Base-by-base conservation (phyloP, 2,888 invertebrate genomes). In the Salpingus planirostris region DNA sequence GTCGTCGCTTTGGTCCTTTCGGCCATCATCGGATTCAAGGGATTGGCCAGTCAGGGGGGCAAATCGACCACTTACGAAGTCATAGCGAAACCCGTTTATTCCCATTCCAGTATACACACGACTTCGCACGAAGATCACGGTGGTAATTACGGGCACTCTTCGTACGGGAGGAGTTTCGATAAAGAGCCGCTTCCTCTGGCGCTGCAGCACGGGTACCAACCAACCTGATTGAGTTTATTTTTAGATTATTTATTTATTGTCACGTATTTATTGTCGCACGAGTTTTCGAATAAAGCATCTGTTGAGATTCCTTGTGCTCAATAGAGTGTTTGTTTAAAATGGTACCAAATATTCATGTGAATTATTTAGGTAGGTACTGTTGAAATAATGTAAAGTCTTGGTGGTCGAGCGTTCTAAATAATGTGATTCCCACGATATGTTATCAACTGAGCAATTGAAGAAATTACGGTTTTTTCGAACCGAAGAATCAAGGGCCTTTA, bases 21-120 rank as follows among this genome's bases (percentile, higher is more conserved):
- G 0, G 80, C 78, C 0, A 74, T 84, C 32, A 70, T 83, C 31
- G 83, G 84, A 0, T 63, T 85, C 33, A 84, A 84, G 50, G 73
- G 78, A 1, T 59, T 83, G 12, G 69, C 80, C 2, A 70, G 74
- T 2, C 78, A 79, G 2, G 74, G 76, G 33, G 78, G 78, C 51
- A 49, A 65, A 50, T 86, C 86, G 56, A 82, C 84, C 5, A 84
- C 84, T 0, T 86, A 86, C 53, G 86, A 86, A 62, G 82, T 86
- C 36, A 77, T 86, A 4, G 77, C 83, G 26, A 85, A 85, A 43
- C 86, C 86, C 0, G 68, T 85, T 0, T 82, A 84, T 56, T 73
- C 76, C 1, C 76, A 77, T 49, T 69, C 76, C 3, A 74, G 76
- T 49, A 73, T 75, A 1, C 77, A 80, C 50, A 69, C 69, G 33